phyloP scores from a whole-genome alignment of 2,888 invertebrate species.

The Sphaerophoria rueppellii region DNA sequence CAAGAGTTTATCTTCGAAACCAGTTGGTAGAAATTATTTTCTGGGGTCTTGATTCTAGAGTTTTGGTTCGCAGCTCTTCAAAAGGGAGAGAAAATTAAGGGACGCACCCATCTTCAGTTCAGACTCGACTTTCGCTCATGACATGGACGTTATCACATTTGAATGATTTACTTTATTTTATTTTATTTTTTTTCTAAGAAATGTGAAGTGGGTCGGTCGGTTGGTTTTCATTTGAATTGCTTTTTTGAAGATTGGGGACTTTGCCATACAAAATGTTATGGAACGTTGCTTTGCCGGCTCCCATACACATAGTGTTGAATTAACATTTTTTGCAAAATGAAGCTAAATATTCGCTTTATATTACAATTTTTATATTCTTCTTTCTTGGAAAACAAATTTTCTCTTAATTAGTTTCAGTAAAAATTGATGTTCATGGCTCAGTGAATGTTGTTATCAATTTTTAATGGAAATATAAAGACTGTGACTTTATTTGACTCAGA shows the following conservation, averaged over 20 bases:
- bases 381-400: constrained; percentile 38
- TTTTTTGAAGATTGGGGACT: neutral
- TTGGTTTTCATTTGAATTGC: neutral
- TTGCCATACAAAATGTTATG: constrained; percentile 63
- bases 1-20: constrained; percentile 40
- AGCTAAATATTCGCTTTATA: too few species aligned
- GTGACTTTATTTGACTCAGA: too few species aligned
- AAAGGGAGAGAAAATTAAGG: too few species aligned
- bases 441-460: too few species aligned
- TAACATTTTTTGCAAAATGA: neutral
- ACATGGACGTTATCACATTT: constrained; percentile 67
- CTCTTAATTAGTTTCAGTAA: constrained; percentile 70
- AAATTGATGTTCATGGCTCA: constrained; percentile 69
- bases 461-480: too few species aligned
- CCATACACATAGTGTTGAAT: constrained; percentile 63
- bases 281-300: constrained; percentile 48
- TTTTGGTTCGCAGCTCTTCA: too few species aligned
- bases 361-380: constrained; percentile 19
- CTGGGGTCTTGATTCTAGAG: neutral
- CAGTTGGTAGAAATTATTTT: constrained; percentile 55
- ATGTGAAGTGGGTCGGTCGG: neutral
- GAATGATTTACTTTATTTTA: constrained; percentile 68
- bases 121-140: constrained; percentile 20
- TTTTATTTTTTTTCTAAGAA: neutral
- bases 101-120: too few species aligned